Evolutionary conservation across 2,888 invertebrate species (phyloP).

Genomic region (Ichneumoninae sp.): DNA sequence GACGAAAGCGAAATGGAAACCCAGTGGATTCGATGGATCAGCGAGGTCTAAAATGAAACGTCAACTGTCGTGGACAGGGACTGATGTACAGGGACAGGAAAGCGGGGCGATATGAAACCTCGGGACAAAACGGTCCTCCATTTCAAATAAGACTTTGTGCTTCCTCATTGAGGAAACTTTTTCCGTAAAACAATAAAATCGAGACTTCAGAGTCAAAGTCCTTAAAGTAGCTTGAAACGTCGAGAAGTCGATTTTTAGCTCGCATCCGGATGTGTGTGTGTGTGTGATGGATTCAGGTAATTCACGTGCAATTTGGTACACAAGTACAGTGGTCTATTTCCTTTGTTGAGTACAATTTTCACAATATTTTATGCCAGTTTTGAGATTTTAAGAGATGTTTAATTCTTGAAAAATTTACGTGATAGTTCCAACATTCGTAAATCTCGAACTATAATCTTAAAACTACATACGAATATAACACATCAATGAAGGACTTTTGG

Average conservation of each 20-base stretch:
- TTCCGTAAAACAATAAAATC: background rate
- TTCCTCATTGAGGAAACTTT: background rate
- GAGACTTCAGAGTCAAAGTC: background rate
- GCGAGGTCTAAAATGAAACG: conserved; percentile 59
- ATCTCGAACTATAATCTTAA: too few species aligned
- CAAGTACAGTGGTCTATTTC: too few species aligned
- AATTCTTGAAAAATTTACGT: too few species aligned
- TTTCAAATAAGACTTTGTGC: background rate
- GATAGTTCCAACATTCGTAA: too few species aligned
- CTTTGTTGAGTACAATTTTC: too few species aligned
- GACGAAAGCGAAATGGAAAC: conserved; percentile 8
- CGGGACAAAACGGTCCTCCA: background rate
- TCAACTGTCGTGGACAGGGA: conserved; percentile 55
- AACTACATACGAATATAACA: too few species aligned
- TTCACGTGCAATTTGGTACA: too few species aligned
- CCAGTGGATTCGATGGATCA: conserved; percentile 19
- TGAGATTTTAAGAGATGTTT: too few species aligned
- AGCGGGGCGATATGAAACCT: background rate
- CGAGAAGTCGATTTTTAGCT: background rate
- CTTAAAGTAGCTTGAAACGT: background rate
- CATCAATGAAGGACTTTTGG: too few species aligned
- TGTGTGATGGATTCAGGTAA: too few species aligned
- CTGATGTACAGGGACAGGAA: background rate
- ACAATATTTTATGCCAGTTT: too few species aligned
- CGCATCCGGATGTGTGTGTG: too few species aligned